Conservation (phyloP, 2,797 vertebrate genomes). For the Clarias fuscus region DNA sequence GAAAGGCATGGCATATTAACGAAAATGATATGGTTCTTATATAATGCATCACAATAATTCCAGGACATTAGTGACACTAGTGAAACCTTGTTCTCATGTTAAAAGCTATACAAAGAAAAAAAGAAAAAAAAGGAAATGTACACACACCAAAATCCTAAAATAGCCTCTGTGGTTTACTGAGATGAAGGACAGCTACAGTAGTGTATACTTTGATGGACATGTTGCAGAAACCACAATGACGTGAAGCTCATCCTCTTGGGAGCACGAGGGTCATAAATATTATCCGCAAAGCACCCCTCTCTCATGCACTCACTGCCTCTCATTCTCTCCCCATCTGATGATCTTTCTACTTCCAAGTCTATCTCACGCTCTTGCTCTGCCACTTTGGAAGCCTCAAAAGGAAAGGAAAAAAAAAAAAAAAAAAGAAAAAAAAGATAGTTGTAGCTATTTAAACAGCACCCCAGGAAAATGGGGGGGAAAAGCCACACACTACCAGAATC, state of each 20-base stretch:
- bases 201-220: neutral
- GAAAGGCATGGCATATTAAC: neutral
- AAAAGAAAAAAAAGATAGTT: neutral
- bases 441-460: neutral
- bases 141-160: neutral
- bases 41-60: neutral
- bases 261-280: constrained; percentile 53
- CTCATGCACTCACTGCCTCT: constrained; percentile 36
- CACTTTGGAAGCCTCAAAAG: neutral
- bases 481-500: neutral
- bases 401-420: neutral
- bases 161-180: constrained; percentile 17
- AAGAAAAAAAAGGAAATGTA: neutral
- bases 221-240: constrained; percentile 68
- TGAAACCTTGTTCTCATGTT: neutral
- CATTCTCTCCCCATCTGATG: constrained; percentile 10
- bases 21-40: neutral
- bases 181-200: neutral
- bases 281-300: constrained; percentile 60
- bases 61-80: neutral
- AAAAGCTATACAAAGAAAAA: neutral
- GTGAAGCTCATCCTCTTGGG: constrained; percentile 56
- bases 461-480: neutral
- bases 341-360: neutral
- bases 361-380: constrained; percentile 33